A percentile compares a stretch with the other conserved stretches of the same genome.
phyloP scores from a whole-genome alignment of 2,797 vertebrate species.

The Falco naumanni region DNA sequence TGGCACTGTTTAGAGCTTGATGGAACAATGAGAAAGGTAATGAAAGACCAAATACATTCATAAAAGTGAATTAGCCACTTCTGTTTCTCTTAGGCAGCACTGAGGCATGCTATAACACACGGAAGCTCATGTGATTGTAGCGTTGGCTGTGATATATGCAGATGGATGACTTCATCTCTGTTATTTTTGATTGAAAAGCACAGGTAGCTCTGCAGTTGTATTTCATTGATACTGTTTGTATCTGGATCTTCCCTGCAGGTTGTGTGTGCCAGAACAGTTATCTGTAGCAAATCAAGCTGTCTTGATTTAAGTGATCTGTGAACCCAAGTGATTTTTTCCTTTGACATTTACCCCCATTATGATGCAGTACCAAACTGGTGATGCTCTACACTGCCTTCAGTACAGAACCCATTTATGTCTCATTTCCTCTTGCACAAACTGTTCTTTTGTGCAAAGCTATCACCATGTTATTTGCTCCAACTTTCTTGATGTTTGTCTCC shows the following conservation, averaged over 20 bases:
- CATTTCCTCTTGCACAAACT: background rate
- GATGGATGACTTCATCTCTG: background rate
- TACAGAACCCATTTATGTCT: background rate
- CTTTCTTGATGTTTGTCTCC: background rate
- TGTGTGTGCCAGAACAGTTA: background rate
- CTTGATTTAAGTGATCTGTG: background rate
- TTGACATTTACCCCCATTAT: background rate
- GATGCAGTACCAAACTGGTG: background rate
- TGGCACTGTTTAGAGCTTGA: background rate
- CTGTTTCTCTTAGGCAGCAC: background rate
- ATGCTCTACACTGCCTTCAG: background rate
- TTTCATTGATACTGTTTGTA: background rate
- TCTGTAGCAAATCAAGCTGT: background rate
- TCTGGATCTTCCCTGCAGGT: background rate
- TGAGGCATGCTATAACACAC: background rate
- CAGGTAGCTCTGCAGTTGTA: background rate
- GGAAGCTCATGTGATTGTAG: background rate
- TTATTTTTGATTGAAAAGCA: background rate
- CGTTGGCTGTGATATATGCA: background rate
- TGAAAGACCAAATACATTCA: background rate
- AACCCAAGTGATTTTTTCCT: background rate
- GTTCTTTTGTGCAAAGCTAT: background rate
- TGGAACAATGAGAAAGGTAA: background rate
- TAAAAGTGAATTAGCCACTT: background rate
- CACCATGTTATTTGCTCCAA: background rate